Evolutionary conservation across 2,888 invertebrate genomes (phyloP), one percentile per base, ranked within the genome.

Genomic region (Euclidia mi): DNA sequence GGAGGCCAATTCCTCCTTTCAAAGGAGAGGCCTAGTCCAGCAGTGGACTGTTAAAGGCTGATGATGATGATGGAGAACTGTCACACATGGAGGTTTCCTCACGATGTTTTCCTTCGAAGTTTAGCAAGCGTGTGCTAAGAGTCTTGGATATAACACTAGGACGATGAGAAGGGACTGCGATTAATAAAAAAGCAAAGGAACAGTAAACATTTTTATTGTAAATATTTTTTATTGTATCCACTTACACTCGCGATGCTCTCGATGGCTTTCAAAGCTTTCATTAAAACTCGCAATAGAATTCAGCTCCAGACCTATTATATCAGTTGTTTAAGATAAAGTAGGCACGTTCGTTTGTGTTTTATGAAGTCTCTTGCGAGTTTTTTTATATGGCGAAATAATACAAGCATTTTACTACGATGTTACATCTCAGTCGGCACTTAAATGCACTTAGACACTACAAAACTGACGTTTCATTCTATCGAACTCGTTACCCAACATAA

Each of bases 141-240:
- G n/a, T n/a, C n/a, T n/a, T n/a, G n/a, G n/a, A n/a, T n/a, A n/a
- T n/a, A n/a, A n/a, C n/a, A n/a, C n/a, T n/a, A n/a, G n/a, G n/a
- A n/a, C n/a, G n/a, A n/a, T n/a, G n/a, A n/a, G n/a, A n/a, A n/a
- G n/a, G n/a, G n/a, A 20, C 6, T 20, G 6, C 3, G 6, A 25
- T 25, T 12, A 91, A 90, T 88, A 76, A 92, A 90, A 92, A 55
- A 82, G 55, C 81, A 76, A 81, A 81, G 75, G 77, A 94, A 94
- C 94, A 93, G 92, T 94, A 93, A 94, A 94, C 93, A 92, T 94
- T 91, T 92, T 92, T 92, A 92, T 91, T 93, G 92, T 92, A 92
- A 93, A 94, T 93, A 93, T 89, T 88, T 87, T 89, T 93, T 93
- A 92, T 93, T 93, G 89, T 93, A 91, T 90, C 85, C 80, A 81